phyloP scores from a whole-genome alignment of 2,797 vertebrate genomes.

The Amniataba percoides region DNA sequence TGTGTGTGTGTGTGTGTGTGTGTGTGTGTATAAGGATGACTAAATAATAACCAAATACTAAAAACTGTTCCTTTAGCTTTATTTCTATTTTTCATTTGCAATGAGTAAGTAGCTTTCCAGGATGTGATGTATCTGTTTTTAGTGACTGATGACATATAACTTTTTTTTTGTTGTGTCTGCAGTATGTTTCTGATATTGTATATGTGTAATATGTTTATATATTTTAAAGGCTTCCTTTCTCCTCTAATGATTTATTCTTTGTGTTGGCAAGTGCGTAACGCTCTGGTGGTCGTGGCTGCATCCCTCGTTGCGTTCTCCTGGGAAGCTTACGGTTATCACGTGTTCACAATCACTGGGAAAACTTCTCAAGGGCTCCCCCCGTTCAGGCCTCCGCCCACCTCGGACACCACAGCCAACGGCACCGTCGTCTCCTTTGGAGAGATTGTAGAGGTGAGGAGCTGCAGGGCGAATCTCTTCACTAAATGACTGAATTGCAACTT shows the following conservation, averaged over 20 bases:
- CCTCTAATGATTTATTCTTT: background rate
- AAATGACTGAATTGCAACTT: conserved; percentile 9
- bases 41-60: background rate
- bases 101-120: background rate
- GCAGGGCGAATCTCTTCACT: no score
- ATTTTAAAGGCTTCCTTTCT: background rate
- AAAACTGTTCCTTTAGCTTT: background rate
- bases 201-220: no score
- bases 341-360: conserved; percentile 91
- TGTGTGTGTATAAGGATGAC: background rate
- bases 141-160: background rate
- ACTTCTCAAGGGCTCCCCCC: conserved; percentile 89
- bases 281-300: conserved; percentile 90
- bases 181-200: no score
- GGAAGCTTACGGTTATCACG: conserved; percentile 82
- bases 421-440: conserved; percentile 86
- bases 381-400: conserved; percentile 85
- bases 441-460: conserved; percentile 81
- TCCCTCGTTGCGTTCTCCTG: conserved; percentile 88
- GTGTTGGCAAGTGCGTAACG: conserved; percentile 88
- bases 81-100: background rate
- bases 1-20: background rate
- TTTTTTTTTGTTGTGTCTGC: background rate
- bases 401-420: conserved; percentile 84
- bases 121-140: background rate